phyloP scores from a whole-genome alignment of 2,888 invertebrate species.

The Chalcis sispes region DNA sequence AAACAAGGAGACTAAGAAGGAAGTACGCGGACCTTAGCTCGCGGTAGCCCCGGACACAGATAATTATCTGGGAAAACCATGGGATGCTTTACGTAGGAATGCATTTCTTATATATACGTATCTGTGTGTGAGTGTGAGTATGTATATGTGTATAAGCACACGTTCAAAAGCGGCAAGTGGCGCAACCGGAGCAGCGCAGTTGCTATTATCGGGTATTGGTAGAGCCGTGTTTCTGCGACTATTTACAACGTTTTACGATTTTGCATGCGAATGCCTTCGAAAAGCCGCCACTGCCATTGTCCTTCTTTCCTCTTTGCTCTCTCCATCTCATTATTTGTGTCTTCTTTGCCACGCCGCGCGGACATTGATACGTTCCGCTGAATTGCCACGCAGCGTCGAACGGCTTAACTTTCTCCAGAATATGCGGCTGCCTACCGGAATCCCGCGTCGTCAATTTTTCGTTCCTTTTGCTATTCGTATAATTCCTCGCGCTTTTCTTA shows the following conservation, averaged over 20 bases:
- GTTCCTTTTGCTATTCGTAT: no score
- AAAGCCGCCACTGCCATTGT: neutral
- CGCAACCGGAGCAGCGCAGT: constrained; percentile 59
- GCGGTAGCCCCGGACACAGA: constrained; percentile 62
- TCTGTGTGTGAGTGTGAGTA: no score
- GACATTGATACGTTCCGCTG: constrained; percentile 24
- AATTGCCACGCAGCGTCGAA: no score
- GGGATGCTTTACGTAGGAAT: constrained; percentile 70
- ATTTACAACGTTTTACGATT: constrained; percentile 65
- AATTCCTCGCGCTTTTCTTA: no score
- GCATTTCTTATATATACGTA: constrained; percentile 67
- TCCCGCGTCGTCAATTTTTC: constrained; percentile 2
- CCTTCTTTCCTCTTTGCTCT: neutral
- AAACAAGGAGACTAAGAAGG: neutral
- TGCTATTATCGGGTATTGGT: constrained; percentile 67
- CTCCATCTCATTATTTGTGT: no score
- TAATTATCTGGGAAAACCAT: constrained; percentile 69
- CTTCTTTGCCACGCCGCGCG: no score
- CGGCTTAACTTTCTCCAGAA: constrained; percentile 3
- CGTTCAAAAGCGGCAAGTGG: neutral
- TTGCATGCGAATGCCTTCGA: constrained; percentile 68
- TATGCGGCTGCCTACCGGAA: constrained; percentile 6
- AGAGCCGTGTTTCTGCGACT: constrained; percentile 64
- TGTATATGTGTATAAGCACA: no score
- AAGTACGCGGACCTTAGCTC: no score